Conservation (phyloP, 2,113 vertebrate genomes). For the Callionymus lyra region DNA sequence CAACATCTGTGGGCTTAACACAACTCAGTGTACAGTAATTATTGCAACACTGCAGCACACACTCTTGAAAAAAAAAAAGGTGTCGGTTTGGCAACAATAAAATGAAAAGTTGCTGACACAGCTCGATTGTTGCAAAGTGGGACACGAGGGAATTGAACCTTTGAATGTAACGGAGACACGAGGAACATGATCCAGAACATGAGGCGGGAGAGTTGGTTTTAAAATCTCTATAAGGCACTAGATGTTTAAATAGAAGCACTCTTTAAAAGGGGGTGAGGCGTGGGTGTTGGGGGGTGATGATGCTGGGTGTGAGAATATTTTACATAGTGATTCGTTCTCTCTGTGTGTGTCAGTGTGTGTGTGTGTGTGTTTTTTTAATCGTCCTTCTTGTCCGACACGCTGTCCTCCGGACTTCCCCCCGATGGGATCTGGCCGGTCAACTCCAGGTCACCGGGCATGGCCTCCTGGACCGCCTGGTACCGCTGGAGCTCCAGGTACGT, state of each 20-base stretch:
- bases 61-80: slow-evolving; percentile 20
- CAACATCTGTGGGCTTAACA: slow-evolving; percentile 29
- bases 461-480: slow-evolving; percentile 71
- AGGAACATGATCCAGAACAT: neutral
- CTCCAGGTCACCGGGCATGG: slow-evolving; percentile 23
- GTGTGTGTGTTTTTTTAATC: slow-evolving; percentile 67
- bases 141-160: neutral
- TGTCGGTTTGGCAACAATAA: slow-evolving; percentile 34
- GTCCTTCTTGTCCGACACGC: slow-evolving; percentile 87
- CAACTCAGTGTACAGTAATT: slow-evolving; percentile 45
- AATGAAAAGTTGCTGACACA: slow-evolving; percentile 1
- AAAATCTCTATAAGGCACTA: slow-evolving; percentile 53
- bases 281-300: neutral
- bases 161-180: slow-evolving; percentile 1
- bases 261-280: slow-evolving; percentile 22
- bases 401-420: slow-evolving; percentile 59
- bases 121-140: neutral
- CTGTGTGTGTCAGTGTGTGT: too few relatives aligned
- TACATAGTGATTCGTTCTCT: neutral
- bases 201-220: slow-evolving; percentile 2
- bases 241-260: slow-evolving; percentile 20
- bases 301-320: neutral
- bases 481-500: slow-evolving; percentile 92
- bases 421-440: slow-evolving; percentile 47
- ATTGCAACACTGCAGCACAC: slow-evolving; percentile 30